Percentiles rank a stretch among this genome's conserved stretches.
These are phyloP conservation scores for Perodicticus potto DNA, from an alignment of 2,797 vertebrate species.

Conservation along the genomic window DNA sequence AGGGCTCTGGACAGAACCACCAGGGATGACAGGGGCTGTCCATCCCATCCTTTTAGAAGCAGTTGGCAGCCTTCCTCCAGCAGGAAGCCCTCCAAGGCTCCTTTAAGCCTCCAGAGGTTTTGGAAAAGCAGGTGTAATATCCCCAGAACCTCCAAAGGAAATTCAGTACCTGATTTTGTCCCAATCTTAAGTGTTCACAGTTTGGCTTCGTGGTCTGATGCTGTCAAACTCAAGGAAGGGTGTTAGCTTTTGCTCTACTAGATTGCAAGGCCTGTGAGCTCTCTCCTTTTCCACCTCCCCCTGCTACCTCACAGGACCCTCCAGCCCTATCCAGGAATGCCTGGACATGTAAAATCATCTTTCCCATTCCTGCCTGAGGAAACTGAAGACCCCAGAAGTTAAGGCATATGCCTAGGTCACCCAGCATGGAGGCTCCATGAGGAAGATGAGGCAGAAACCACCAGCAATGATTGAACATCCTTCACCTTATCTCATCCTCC, in stretches of 20 bases:
- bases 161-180: neutral
- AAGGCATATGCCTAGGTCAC: neutral
- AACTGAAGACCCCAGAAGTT: neutral
- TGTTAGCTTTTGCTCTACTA: fast-evolving
- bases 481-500: neutral
- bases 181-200: too few relatives aligned
- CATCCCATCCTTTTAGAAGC: neutral
- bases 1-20: neutral
- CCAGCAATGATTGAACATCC: fast-evolving
- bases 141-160: neutral
- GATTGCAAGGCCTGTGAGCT: neutral
- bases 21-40: too few relatives aligned
- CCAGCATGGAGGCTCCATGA: fast-evolving
- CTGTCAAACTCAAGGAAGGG: neutral
- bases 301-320: neutral
- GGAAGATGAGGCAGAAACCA: neutral
- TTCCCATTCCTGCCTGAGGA: neutral
- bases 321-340: neutral
- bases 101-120: neutral
- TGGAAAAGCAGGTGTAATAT: neutral
- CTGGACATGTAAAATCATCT: neutral
- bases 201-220: neutral
- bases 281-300: neutral
- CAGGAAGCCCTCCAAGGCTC: neutral
- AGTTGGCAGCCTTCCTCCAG: neutral